Conservation (phyloP, 2,797 vertebrate genomes). For the Petrocephalus sullivani region DNA sequence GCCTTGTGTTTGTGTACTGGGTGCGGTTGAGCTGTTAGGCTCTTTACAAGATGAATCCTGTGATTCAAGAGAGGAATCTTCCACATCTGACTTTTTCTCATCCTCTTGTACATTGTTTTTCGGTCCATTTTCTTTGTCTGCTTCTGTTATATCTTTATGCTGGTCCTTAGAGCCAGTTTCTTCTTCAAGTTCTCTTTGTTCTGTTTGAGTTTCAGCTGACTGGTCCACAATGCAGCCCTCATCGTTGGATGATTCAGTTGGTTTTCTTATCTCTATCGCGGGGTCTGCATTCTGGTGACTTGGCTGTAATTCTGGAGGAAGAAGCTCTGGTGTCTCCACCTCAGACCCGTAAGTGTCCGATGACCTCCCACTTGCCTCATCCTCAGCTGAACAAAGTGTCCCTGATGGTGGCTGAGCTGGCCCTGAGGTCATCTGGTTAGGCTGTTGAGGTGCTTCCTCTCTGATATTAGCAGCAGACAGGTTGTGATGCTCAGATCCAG, state of each 20-base stretch:
- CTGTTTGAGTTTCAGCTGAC: not conserved
- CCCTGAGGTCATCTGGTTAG: not conserved
- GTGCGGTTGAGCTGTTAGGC: not conserved
- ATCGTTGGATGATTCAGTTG: not conserved
- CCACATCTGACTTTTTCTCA: not conserved
- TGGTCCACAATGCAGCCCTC: not conserved
- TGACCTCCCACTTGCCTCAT: not conserved
- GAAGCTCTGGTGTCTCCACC: not conserved
- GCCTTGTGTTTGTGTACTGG: not conserved
- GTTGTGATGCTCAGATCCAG: not conserved
- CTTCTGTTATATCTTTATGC: not conserved
- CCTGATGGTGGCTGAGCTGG: not conserved
- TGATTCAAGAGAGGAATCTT: not conserved
- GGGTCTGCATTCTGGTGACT: not conserved
- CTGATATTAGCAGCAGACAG: not conserved
- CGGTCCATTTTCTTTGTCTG: conserved; percentile 6
- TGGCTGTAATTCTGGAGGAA: not conserved
- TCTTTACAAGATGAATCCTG: not conserved
- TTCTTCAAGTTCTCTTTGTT: not conserved
- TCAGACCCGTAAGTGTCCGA: not conserved
- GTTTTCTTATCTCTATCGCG: not conserved
- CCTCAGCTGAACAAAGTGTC: not conserved
- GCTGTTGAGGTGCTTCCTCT: not conserved
- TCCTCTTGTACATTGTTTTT: not conserved
- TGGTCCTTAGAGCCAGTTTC: not conserved